Evolutionary conservation across 2,797 vertebrate genomes (phyloP).

Genomic region (Eulemur coronatus): DNA sequence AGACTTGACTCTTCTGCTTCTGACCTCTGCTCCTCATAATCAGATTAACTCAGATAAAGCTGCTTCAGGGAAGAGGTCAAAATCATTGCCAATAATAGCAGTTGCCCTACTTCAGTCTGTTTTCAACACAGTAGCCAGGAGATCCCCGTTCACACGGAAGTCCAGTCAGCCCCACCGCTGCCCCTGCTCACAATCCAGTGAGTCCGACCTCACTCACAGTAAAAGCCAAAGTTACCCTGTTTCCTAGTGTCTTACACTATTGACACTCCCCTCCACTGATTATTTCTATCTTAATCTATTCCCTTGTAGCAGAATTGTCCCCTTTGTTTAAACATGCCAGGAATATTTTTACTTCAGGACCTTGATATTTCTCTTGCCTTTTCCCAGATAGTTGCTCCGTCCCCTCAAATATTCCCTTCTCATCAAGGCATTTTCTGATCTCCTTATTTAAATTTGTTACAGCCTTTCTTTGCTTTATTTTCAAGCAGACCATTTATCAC

Average conservation of each 20-base stretch:
- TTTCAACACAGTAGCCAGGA: background rate
- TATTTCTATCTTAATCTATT: background rate
- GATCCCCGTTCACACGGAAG: background rate
- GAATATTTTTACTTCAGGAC: background rate
- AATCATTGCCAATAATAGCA: conserved; percentile 55
- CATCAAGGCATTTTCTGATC: background rate
- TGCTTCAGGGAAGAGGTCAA: conserved; percentile 44
- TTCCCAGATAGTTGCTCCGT: background rate
- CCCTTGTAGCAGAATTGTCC: background rate
- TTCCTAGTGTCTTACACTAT: background rate
- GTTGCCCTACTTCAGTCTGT: conserved; percentile 60
- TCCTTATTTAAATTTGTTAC: background rate
- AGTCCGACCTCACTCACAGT: background rate
- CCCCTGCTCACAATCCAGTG: background rate
- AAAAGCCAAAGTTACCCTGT: background rate
- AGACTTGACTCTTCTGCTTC: conserved; percentile 10
- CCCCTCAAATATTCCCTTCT: background rate
- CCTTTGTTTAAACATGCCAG: background rate
- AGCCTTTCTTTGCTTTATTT: background rate
- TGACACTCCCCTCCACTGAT: background rate
- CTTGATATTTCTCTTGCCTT: background rate
- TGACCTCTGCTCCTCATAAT: conserved; percentile 48
- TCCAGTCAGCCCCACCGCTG: background rate
- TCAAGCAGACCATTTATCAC: background rate
- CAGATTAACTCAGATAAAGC: conserved; percentile 66